Conservation (phyloP, 2,888 invertebrate genomes). For the Philonicus albiceps region DNA sequence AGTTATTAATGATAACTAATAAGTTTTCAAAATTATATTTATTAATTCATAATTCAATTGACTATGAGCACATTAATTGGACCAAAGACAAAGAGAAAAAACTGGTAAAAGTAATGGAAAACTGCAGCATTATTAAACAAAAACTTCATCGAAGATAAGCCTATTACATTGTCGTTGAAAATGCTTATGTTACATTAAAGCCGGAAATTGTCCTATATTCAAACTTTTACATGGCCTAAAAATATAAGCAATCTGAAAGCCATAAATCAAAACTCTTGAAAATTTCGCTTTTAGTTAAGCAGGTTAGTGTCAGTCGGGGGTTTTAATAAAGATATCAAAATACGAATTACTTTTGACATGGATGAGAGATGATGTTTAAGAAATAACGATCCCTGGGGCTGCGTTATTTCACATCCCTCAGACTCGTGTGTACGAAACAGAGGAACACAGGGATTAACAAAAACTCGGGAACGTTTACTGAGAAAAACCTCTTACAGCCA, state of each 20-base stretch:
- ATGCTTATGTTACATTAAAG: neutral
- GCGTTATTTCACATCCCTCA: slow-evolving; percentile 1
- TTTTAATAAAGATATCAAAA: slow-evolving; percentile 35
- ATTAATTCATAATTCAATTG: too few relatives aligned
- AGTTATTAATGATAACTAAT: too few relatives aligned
- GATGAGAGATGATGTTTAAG: slow-evolving; percentile 21
- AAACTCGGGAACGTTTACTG: neutral
- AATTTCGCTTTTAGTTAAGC: neutral
- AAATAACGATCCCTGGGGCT: neutral
- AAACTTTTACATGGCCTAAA: neutral
- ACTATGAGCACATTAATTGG: too few relatives aligned
- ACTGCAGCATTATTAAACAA: too few relatives aligned
- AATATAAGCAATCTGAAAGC: neutral
- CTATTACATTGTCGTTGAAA: neutral
- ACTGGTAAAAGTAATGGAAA: too few relatives aligned
- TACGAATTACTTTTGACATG: slow-evolving; percentile 32
- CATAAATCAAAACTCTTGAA: slow-evolving; percentile 26
- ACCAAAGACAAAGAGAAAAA: too few relatives aligned
- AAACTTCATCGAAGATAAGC: neutral
- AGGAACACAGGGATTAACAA: slow-evolving; percentile 21
- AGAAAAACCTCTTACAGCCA: neutral
- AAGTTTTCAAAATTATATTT: too few relatives aligned
- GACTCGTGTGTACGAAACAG: neutral
- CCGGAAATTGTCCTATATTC: neutral
- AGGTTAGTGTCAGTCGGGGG: neutral